These are phyloP conservation scores for Carassius gibelio DNA, from an alignment of 2,113 vertebrate species.

Conservation along the genomic window DNA sequence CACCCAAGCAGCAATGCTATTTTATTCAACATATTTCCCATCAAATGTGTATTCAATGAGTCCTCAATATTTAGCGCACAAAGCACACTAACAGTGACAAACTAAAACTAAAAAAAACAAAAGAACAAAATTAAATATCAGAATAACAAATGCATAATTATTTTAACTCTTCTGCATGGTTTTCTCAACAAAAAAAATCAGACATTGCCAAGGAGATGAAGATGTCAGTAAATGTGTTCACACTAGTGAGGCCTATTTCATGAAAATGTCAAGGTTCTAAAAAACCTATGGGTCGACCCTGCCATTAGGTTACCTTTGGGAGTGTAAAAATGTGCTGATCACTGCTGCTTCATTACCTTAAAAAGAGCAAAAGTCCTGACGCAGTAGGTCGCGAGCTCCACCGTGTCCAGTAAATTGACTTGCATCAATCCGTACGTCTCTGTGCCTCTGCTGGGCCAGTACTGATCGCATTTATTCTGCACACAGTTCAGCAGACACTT, in stretches of 20 bases:
- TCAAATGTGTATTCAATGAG: not conserved
- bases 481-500: slow-evolving; percentile 56
- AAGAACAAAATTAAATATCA: no score
- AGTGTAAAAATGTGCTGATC: not conserved
- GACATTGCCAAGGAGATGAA: not conserved
- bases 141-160: not conserved
- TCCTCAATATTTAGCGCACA: not conserved
- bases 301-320: not conserved
- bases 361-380: slow-evolving; percentile 96
- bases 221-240: not conserved
- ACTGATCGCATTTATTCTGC: slow-evolving; percentile 98
- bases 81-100: not conserved
- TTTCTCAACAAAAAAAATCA: not conserved
- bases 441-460: slow-evolving; percentile 98
- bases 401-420: slow-evolving; percentile 92
- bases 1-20: not conserved
- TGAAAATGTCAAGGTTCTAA: not conserved
- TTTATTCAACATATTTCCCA: not conserved
- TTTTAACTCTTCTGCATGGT: not conserved
- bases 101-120: not conserved
- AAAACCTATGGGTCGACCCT: not conserved
- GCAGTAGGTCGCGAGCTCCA: slow-evolving; percentile 94
- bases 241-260: not conserved
- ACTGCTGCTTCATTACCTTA: slow-evolving; percentile 77
- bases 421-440: slow-evolving; percentile 95